Evolutionary conservation across 2,888 invertebrate genomes (phyloP).

Genomic region (Arctia plantaginis): DNA sequence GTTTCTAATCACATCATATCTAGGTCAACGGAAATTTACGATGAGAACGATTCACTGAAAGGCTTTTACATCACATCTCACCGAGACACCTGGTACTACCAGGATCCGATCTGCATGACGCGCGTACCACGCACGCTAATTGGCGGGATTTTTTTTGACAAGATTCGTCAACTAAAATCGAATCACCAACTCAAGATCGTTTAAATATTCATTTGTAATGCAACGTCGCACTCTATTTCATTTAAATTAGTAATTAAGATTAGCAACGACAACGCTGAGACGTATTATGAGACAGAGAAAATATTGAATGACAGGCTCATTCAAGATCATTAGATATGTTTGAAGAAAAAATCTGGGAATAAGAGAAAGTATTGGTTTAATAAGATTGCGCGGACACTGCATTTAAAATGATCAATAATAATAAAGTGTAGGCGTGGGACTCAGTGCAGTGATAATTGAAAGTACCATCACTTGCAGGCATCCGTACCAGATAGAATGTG

Average conservation of each 20-base stretch:
- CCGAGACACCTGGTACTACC: slow-evolving; percentile 77
- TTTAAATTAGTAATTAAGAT: slow-evolving; percentile 77
- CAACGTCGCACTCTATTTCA: slow-evolving; percentile 70
- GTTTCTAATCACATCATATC: slow-evolving; percentile 85
- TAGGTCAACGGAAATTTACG: slow-evolving; percentile 84
- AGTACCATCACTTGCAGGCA: slow-evolving; percentile 79
- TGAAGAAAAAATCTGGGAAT: slow-evolving; percentile 63
- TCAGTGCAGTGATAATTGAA: slow-evolving; percentile 82
- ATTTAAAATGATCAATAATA: slow-evolving; percentile 71
- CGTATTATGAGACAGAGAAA: slow-evolving; percentile 74
- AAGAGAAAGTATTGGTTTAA: slow-evolving; percentile 79
- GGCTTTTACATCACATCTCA: slow-evolving; percentile 82
- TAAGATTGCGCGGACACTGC: slow-evolving; percentile 72
- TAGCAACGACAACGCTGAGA: slow-evolving; percentile 70
- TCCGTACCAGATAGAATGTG: slow-evolving; percentile 76
- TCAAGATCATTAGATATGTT: slow-evolving; percentile 66
- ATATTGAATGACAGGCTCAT: slow-evolving; percentile 77
- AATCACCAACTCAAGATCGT: slow-evolving; percentile 60
- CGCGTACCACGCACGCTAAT: slow-evolving; percentile 65
- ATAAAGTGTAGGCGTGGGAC: slow-evolving; percentile 67
- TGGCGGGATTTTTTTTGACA: slow-evolving; percentile 68
- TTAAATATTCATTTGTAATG: slow-evolving; percentile 71
- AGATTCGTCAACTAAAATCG: slow-evolving; percentile 65
- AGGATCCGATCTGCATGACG: slow-evolving; percentile 77
- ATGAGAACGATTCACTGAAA: slow-evolving; percentile 79